These are phyloP conservation scores for Philypnodon macrostomus DNA, from an alignment of 2,797 vertebrate species.

Conservation along the genomic window DNA sequence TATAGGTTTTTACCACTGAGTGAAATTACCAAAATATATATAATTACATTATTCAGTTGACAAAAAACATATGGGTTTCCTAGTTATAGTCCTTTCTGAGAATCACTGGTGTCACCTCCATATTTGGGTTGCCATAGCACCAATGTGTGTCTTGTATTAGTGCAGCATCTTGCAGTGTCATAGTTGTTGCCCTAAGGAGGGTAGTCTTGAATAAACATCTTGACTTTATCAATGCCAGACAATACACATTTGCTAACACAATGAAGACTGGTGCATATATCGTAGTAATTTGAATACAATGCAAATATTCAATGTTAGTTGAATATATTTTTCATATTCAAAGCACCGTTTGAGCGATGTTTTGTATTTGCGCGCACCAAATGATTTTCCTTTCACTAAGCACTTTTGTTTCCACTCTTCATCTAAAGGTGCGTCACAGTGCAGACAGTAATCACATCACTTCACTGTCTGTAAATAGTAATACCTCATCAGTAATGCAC, in stretches of 20 bases:
- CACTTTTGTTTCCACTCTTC: background rate
- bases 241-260: background rate
- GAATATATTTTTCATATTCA: conserved; percentile 2
- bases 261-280: background rate
- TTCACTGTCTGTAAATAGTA: background rate
- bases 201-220: background rate
- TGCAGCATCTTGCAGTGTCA: conserved; percentile 13
- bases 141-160: too few relatives aligned
- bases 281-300: conserved; percentile 5
- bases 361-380: conserved; percentile 6
- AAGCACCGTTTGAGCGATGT: conserved; percentile 1
- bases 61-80: too few relatives aligned
- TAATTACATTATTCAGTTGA: too few relatives aligned
- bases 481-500: background rate
- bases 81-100: too few relatives aligned
- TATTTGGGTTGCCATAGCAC: too few relatives aligned
- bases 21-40: too few relatives aligned
- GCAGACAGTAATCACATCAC: background rate
- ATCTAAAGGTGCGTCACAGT: background rate
- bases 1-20: too few relatives aligned
- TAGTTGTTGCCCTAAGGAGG: background rate
- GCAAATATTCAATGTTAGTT: background rate
- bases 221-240: too few relatives aligned
- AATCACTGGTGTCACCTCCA: too few relatives aligned
- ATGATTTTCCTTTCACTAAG: conserved; percentile 4